phyloP scores from a whole-genome alignment of 1,140 invertebrate genomes.

The Aleiodes sp. region DNA sequence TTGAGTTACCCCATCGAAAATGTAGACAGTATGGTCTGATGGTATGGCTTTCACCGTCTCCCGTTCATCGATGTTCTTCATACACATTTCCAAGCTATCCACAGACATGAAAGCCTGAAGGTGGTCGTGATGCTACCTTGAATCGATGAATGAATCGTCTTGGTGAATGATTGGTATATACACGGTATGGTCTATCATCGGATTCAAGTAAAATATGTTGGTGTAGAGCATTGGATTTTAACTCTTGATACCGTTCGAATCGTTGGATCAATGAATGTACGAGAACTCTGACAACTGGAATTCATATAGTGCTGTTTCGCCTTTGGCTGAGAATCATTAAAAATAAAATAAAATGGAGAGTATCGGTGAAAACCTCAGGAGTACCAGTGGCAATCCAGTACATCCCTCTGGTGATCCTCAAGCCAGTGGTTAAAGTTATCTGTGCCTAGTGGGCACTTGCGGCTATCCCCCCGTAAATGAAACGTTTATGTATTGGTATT shows the following conservation, averaged over 20 bases:
- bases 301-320: not conserved
- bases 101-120: not conserved
- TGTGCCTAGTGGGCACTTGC: not conserved
- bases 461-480: not conserved
- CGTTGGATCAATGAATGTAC: slow-evolving; percentile 3
- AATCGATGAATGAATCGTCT: slow-evolving; percentile 6
- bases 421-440: not conserved
- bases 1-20: not conserved
- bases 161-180: slow-evolving; percentile 9
- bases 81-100: not conserved
- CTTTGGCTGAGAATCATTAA: not conserved
- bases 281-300: not conserved
- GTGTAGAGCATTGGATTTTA: not conserved
- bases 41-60: slow-evolving; percentile 12
- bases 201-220: not conserved
- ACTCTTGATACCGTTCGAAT: not conserved
- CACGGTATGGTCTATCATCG: slow-evolving; percentile 5
- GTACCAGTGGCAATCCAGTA: not conserved
- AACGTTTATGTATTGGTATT: too few species aligned
- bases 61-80: slow-evolving; percentile 5
- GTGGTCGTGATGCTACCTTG: not conserved
- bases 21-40: slow-evolving; percentile 10
- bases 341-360: not conserved
- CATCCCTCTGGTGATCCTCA: not conserved
- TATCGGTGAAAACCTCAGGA: not conserved